Percentiles rank a stretch among this genome's conserved stretches.
phyloP scores from a whole-genome alignment of 2,797 vertebrate species.

The Enteromius treurensis region DNA sequence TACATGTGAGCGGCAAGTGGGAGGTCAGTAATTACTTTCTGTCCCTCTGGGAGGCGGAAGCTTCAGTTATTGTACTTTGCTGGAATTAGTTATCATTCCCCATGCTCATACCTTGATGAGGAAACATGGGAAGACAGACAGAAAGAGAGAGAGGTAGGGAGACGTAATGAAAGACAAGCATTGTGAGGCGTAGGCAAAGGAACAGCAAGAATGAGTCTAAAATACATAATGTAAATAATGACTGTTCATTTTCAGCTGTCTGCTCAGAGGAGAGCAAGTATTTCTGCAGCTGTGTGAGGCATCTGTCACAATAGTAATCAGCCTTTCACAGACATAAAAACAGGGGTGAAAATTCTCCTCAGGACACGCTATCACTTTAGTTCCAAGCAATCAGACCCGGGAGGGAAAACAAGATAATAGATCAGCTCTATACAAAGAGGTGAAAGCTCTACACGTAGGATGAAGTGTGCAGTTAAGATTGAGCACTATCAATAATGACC shows the following conservation, averaged over 20 bases:
- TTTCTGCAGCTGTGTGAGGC: slow-evolving; percentile 35
- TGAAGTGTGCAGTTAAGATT: slow-evolving; percentile 3
- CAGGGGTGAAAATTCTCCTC: slow-evolving; percentile 32
- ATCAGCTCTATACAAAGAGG: background rate
- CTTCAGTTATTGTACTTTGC: slow-evolving; percentile 30
- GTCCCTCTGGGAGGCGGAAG: slow-evolving; percentile 5
- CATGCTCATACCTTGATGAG: slow-evolving; percentile 12
- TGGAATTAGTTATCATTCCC: slow-evolving; percentile 36
- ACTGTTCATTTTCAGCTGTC: slow-evolving; percentile 44
- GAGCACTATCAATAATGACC: background rate
- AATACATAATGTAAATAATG: slow-evolving; percentile 37
- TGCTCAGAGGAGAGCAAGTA: slow-evolving; percentile 2
- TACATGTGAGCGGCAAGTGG: slow-evolving; percentile 3
- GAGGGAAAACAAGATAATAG: slow-evolving; percentile 17
- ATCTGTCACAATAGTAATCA: slow-evolving; percentile 45
- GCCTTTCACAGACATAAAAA: slow-evolving; percentile 35
- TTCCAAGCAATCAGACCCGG: slow-evolving; percentile 19
- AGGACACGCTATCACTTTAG: slow-evolving; percentile 22
- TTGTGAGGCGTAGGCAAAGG: background rate
- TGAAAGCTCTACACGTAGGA: background rate
- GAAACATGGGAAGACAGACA: slow-evolving; percentile 3
- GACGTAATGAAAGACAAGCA: background rate
- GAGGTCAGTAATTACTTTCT: slow-evolving; percentile 50
- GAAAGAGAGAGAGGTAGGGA: background rate
- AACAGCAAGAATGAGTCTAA: slow-evolving; percentile 25